Base-by-base conservation (phyloP, 2,113 vertebrate genomes). In the Percina caprodes region DNA sequence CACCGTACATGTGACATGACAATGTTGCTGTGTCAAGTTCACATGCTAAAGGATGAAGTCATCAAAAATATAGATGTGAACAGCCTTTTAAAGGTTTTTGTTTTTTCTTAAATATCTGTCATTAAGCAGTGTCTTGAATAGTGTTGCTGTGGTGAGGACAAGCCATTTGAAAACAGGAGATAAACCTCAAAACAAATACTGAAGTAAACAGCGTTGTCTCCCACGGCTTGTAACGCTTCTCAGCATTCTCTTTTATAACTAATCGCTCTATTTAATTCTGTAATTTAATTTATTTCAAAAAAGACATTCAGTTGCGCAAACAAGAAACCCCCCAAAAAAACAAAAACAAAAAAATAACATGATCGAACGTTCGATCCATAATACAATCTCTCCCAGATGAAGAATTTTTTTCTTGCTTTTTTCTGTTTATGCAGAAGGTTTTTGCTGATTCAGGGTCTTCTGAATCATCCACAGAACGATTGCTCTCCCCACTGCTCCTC, bases 11-110 rank as follows among this genome's bases (percentile, higher is more conserved):
- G 86, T 70, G 69, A 87, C 76, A 72, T 69, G 71, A 84, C 79
- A 26, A 59, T 24, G 73, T 35, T 30, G 69, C 83, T 63, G 74
- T 21, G 79, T 82, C 79, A 39, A 60, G 79, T 86, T 70, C 18
- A 76, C 86, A 85, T 73, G 71, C 77, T 79, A 70, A 83, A 88
- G 61, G 63, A 90, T 83, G 82, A 93, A 80, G 74, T 88, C 80
- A 89, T 93, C 79, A 94, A 93, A 94, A 92, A 94, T 88, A 93
- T 83, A 93, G 80, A 91, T 87, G 87, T 88, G 90, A 94, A 91
- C 90, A 92, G 92, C 94, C 77, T 94, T 85, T 81, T 69, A 69
- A 69, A 84, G 86, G 86, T 91, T 80, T 66, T 70, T 58, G 55
- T 70, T 56, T 76, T 66, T n/a, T 72, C 56, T 48, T 35, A 18